These are phyloP conservation scores for Hoplias malabaricus DNA, from an alignment of 2,113 vertebrate genomes.

Conservation along the genomic window DNA sequence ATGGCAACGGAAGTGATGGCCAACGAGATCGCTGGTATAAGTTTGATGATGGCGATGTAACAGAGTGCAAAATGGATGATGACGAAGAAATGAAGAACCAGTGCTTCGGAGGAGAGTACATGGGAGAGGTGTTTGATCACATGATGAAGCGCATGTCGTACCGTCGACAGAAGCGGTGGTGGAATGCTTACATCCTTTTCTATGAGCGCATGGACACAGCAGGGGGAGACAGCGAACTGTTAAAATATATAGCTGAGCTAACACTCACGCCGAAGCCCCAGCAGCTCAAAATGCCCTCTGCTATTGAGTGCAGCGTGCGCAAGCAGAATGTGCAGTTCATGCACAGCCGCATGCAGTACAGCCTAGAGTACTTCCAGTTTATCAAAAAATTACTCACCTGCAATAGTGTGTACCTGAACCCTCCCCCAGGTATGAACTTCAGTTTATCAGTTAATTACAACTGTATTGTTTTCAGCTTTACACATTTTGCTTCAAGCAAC, in stretches of 20 bases:
- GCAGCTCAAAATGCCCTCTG: slow-evolving; percentile 93
- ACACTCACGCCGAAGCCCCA: slow-evolving; percentile 83
- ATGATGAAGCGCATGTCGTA: slow-evolving; percentile 99
- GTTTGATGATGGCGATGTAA: slow-evolving; percentile 96
- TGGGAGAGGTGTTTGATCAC: slow-evolving; percentile 98
- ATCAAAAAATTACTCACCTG: slow-evolving; percentile 98
- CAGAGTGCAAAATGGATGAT: slow-evolving; percentile 99
- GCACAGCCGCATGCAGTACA: slow-evolving; percentile 99
- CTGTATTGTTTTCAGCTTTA: background rate
- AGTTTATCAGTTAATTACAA: background rate
- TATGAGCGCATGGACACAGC: slow-evolving; percentile 96
- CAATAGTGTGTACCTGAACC: slow-evolving; percentile 97
- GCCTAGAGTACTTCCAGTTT: slow-evolving; percentile 98
- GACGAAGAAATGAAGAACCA: slow-evolving; percentile 99
- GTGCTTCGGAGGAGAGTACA: slow-evolving; percentile 97
- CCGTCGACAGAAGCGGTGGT: slow-evolving; percentile 96
- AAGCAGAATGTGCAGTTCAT: slow-evolving; percentile 99
- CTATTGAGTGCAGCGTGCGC: slow-evolving; percentile 94
- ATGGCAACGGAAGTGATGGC: slow-evolving; percentile 88
- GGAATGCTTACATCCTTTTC: slow-evolving; percentile 99
- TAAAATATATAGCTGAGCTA: slow-evolving; percentile 92
- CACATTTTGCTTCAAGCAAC: background rate
- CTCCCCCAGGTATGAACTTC: slow-evolving; percentile 84
- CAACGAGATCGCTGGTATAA: slow-evolving; percentile 97
- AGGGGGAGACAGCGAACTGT: slow-evolving; percentile 89